Conservation (phyloP, 2,113 vertebrate species). For the Hirundichthys speculiger region DNA sequence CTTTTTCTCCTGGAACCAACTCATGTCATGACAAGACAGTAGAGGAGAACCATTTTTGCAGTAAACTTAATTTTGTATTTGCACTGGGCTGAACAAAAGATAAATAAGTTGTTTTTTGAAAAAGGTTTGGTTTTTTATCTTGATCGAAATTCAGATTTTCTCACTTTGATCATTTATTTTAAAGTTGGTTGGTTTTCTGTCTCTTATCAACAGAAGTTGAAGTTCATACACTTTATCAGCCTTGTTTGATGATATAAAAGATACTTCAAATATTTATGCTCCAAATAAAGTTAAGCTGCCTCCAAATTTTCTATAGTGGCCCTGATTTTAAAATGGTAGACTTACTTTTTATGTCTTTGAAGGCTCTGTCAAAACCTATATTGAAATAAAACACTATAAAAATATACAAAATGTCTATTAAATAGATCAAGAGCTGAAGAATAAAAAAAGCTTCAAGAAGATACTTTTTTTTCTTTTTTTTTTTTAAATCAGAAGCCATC, state of each 20-base stretch:
- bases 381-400: too few species aligned
- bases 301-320: background rate
- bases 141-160: background rate
- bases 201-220: background rate
- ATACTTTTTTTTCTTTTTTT: too few species aligned
- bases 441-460: too few species aligned
- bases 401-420: too few species aligned
- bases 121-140: background rate
- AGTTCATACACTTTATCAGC: background rate
- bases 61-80: slow-evolving; percentile 37
- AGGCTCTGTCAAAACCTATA: too few species aligned
- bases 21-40: slow-evolving; percentile 2
- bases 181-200: background rate
- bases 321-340: background rate
- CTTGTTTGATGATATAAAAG: background rate
- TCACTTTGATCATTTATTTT: background rate
- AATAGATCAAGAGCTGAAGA: too few species aligned
- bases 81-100: slow-evolving; percentile 45
- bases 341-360: background rate
- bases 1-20: background rate
- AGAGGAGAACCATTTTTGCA: background rate
- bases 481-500: too few species aligned
- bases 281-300: slow-evolving; percentile 4
- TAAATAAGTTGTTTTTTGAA: slow-evolving; percentile 49
- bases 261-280: background rate